A percentile compares a stretch with the other conserved stretches of the same genome.
These are phyloP conservation scores for Cricetomys ansorgei DNA, from an alignment of 2,113 vertebrate genomes.

Conservation along the genomic window DNA sequence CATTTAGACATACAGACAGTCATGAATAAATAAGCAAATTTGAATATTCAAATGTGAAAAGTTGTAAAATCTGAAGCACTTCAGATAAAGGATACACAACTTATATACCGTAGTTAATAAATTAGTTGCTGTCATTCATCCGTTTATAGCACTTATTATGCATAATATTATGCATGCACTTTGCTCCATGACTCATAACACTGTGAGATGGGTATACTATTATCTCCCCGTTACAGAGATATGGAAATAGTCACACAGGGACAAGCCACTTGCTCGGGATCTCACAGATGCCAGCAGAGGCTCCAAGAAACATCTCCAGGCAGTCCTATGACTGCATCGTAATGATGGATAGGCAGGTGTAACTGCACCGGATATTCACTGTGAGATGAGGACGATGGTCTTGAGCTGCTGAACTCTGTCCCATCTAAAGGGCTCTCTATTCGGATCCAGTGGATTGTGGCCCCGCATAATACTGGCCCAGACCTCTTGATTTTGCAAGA, in stretches of 20 bases:
- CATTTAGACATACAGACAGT: background rate
- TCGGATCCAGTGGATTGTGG: background rate
- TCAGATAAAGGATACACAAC: background rate
- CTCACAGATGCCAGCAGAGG: background rate
- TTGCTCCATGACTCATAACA: background rate
- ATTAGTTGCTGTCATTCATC: background rate
- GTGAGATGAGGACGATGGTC: background rate
- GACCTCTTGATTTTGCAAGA: background rate
- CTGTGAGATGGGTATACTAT: background rate
- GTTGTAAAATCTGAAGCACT: background rate
- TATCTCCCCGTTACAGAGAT: background rate
- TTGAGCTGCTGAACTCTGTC: background rate
- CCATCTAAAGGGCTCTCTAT: background rate
- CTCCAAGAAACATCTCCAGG: background rate
- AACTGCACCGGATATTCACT: background rate
- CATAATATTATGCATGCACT: background rate
- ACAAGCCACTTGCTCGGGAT: background rate
- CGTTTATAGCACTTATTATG: background rate
- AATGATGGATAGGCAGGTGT: too few relatives aligned
- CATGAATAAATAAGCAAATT: background rate
- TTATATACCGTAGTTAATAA: background rate
- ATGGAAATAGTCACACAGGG: background rate
- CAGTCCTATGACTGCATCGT: background rate
- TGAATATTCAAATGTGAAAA: background rate
- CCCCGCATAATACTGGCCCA: background rate